These are phyloP conservation scores for Trichomycterus rosablanca DNA, from an alignment of 2,113 vertebrate genomes.

Conservation along the genomic window DNA sequence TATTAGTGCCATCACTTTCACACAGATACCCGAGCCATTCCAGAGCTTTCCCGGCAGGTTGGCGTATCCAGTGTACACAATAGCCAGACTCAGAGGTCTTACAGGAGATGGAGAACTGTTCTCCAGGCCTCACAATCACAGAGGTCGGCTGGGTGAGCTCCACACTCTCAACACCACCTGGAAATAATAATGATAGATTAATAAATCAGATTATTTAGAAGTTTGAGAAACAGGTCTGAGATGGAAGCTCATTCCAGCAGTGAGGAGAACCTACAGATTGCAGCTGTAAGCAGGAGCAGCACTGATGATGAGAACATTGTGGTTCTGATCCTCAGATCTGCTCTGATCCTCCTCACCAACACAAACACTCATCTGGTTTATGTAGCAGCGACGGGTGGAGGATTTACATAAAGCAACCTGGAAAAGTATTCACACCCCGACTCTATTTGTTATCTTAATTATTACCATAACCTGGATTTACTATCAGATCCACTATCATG, in stretches of 20 bases:
- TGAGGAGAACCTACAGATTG: not conserved
- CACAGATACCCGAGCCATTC: slow-evolving; percentile 27
- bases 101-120: slow-evolving; percentile 26
- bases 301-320: no score
- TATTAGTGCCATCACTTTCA: not conserved
- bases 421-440: no score
- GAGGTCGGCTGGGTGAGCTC: not conserved
- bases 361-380: no score
- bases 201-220: not conserved
- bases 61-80: not conserved
- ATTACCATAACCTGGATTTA: no score
- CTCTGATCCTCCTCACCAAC: no score
- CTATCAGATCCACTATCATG: no score
- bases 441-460: no score
- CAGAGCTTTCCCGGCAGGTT: slow-evolving; percentile 4
- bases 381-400: no score
- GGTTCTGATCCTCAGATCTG: no score
- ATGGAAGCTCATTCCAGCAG: not conserved
- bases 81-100: not conserved
- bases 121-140: slow-evolving; percentile 15
- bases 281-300: not conserved
- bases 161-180: slow-evolving; percentile 15
- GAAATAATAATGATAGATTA: not conserved
- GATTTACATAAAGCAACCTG: no score
- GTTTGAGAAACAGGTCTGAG: not conserved